Evolutionary conservation across 2,888 invertebrate species (phyloP).

Genomic region (Balanococcus diminutus): DNA sequence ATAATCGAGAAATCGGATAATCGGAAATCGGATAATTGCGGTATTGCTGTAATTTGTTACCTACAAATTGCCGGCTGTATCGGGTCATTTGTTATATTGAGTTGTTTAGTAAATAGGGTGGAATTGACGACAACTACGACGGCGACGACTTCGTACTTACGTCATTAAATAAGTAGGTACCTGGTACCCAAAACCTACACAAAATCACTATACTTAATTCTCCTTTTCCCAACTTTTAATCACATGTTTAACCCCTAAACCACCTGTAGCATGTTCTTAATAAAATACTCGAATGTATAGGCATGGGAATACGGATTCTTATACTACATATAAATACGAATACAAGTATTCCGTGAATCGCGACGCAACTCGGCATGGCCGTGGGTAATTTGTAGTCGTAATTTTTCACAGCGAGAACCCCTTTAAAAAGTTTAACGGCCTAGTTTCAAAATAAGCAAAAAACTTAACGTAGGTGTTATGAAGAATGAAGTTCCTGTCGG

Average conservation of each 20-base stretch:
- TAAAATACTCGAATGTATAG: not conserved
- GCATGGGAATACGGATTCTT: not conserved
- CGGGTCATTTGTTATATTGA: conserved; percentile 13
- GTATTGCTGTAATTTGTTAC: conserved; percentile 8
- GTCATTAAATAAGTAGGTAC: not conserved
- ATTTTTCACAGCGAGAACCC: not conserved
- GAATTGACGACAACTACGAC: not conserved
- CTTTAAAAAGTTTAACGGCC: conserved; percentile 22
- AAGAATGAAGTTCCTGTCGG: not conserved
- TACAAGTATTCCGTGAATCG: no score
- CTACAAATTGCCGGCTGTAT: not conserved
- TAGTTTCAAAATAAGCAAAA: conserved; percentile 22
- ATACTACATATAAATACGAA: not conserved
- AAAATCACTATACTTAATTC: not conserved
- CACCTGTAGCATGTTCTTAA: conserved; percentile 14
- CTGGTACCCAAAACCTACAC: not conserved
- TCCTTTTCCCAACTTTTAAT: conserved; percentile 1
- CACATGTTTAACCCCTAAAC: conserved; percentile 19
- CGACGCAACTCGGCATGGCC: not conserved
- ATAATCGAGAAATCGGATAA: not conserved
- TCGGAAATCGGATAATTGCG: no score
- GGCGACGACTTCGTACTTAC: not conserved
- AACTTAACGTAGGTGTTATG: not conserved
- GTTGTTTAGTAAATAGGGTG: conserved; percentile 11
- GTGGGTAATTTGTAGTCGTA: not conserved